Evolutionary conservation across 2,113 vertebrate genomes (phyloP).

Genomic region (Nothocercus julius): DNA sequence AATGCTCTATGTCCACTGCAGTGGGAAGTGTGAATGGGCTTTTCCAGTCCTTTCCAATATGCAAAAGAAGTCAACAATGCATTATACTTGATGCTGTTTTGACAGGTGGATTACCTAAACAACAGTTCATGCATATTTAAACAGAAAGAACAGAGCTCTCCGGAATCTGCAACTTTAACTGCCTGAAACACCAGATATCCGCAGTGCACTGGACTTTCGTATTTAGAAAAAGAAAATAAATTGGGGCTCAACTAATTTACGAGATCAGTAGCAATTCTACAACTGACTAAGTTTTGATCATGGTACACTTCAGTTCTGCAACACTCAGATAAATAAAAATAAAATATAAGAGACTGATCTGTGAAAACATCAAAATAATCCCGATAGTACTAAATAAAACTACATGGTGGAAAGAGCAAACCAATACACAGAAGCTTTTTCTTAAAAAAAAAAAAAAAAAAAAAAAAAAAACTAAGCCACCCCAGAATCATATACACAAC

Average conservation of each 20-base stretch:
- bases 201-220: constrained; percentile 79
- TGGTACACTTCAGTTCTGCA: background rate
- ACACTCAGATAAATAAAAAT: background rate
- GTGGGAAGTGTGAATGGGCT: background rate
- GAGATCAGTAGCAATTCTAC: constrained; percentile 12
- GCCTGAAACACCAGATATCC: constrained; percentile 81
- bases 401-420: background rate
- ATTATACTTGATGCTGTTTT: constrained; percentile 78
- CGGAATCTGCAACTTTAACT: constrained; percentile 67
- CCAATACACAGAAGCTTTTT: background rate
- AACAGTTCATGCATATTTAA: constrained; percentile 85
- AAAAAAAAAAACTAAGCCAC: background rate
- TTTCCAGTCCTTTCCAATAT: background rate
- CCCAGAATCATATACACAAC: background rate
- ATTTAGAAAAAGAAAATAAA: constrained; percentile 83
- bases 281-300: background rate
- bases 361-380: background rate
- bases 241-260: constrained; percentile 29
- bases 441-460: background rate
- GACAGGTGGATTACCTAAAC: constrained; percentile 80
- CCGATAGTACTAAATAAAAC: background rate
- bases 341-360: background rate
- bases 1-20: background rate
- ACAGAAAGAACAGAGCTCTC: constrained; percentile 74
- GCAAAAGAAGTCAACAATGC: constrained; percentile 54